These are phyloP conservation scores for Epirrhoe alternata DNA, from an alignment of 2,888 invertebrate species.

Conservation along the genomic window DNA sequence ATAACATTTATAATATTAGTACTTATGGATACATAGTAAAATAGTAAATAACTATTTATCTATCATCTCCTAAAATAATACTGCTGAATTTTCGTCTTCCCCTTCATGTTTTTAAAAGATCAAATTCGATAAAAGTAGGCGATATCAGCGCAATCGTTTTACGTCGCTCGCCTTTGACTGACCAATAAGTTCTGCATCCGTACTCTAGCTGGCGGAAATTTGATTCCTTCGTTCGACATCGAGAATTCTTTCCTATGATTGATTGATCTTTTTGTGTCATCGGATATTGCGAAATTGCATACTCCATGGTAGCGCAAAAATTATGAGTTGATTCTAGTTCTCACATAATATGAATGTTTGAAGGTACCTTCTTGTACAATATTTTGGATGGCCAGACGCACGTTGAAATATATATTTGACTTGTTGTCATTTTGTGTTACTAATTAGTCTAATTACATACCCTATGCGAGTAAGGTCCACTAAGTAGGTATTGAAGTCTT, in stretches of 20 bases:
- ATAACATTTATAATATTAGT: too few relatives aligned
- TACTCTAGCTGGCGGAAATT: conserved; percentile 32
- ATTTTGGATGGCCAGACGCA: too few relatives aligned
- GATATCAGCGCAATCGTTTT: conserved; percentile 14
- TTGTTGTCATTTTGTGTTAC: too few relatives aligned
- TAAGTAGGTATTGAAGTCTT: not conserved
- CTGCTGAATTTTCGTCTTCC: not conserved
- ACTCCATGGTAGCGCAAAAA: conserved; percentile 10
- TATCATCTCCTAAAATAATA: not conserved
- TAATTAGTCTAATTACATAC: not conserved
- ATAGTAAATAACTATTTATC: too few relatives aligned
- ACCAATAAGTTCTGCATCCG: conserved; percentile 32
- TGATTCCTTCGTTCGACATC: conserved; percentile 31
- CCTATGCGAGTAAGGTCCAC: not conserved
- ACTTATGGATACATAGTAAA: too few relatives aligned
- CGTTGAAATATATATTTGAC: too few relatives aligned
- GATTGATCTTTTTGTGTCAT: conserved; percentile 29
- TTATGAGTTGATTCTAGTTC: not conserved
- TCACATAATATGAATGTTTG: not conserved
- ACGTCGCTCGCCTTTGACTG: conserved; percentile 17
- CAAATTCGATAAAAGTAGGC: not conserved
- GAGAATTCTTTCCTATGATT: conserved; percentile 33
- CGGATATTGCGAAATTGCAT: conserved; percentile 35
- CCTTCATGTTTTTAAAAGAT: not conserved
- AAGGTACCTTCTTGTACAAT: not conserved